phyloP scores from a whole-genome alignment of 2,113 vertebrate genomes.

The Atherinomorus stipes region DNA sequence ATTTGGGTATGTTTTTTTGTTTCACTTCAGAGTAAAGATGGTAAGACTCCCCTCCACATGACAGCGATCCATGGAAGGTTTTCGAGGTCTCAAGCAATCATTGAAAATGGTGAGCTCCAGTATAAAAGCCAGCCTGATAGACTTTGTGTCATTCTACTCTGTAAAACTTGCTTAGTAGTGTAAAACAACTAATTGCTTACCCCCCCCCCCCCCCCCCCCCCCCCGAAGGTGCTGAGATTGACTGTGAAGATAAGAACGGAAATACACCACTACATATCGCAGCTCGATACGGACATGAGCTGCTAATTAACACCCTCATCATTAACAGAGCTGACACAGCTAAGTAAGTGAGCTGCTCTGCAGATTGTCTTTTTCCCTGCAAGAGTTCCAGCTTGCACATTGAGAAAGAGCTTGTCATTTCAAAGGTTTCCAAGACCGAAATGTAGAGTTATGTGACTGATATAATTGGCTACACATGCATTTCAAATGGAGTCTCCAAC shows the following conservation, averaged over 20 bases:
- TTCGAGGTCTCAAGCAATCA: constrained; percentile 98
- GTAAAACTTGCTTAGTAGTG: constrained; percentile 9
- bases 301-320: constrained; percentile 98
- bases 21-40: constrained; percentile 93
- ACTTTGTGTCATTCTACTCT: not conserved
- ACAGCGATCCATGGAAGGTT: constrained; percentile 98
- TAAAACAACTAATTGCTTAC: constrained; percentile 3
- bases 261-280: constrained; percentile 98
- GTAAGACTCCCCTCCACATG: constrained; percentile 98
- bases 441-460: constrained; percentile 11
- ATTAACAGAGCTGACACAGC: constrained; percentile 95
- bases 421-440: not conserved
- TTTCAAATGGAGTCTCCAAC: not conserved
- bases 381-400: not conserved
- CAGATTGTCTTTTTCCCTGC: constrained; percentile 12
- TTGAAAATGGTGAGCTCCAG: constrained; percentile 91
- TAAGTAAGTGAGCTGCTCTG: constrained; percentile 86
- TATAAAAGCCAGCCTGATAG: not conserved
- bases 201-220: not conserved
- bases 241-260: constrained; percentile 98
- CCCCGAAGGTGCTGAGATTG: constrained; percentile 92
- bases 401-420: not conserved
- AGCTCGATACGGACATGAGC: constrained; percentile 96
- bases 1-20: constrained; percentile 30
- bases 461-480: not conserved